Conservation (phyloP, 1,140 invertebrate genomes). For the Anagrus nilaparvatae region DNA sequence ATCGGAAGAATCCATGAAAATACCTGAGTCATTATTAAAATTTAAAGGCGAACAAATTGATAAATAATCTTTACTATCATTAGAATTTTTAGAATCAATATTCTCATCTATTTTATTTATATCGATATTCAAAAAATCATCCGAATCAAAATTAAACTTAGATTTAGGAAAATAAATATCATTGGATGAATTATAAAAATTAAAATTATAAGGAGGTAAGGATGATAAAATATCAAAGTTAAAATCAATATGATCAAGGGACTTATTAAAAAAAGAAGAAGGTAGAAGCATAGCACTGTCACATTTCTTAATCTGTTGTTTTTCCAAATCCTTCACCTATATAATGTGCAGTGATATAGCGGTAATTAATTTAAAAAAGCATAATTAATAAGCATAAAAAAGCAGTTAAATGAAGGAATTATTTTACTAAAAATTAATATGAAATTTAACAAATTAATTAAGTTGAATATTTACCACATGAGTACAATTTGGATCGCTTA, state of each 20-base stretch:
- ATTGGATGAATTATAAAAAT: too few species aligned
- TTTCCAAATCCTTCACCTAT: conserved; percentile 28
- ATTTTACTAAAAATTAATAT: neutral
- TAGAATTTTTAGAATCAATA: neutral
- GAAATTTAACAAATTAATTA: too few species aligned
- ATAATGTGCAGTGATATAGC: conserved; percentile 15
- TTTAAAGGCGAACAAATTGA: too few species aligned
- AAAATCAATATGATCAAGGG: too few species aligned
- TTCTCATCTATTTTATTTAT: neutral
- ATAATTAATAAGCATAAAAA: conserved; percentile 8
- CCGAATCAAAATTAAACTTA: conserved; percentile 1
- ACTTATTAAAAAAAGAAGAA: conserved; percentile 14
- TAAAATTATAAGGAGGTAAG: too few species aligned
- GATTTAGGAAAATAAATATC: too few species aligned
- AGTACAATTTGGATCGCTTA: conserved; percentile 73
- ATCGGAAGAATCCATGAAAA: conserved; percentile 22
- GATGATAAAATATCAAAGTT: conserved; percentile 27
- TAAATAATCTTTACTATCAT: too few species aligned
- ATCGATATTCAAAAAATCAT: neutral
- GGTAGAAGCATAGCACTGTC: conserved; percentile 19
- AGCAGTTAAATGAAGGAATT: neutral
- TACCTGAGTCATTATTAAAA: conserved; percentile 25
- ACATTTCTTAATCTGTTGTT: conserved; percentile 24
- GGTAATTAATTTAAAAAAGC: conserved; percentile 8
- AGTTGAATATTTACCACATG: conserved; percentile 86